These are phyloP conservation scores for Patella ulyssiponensis DNA, from an alignment of 2,888 invertebrate genomes.

Conservation along the genomic window DNA sequence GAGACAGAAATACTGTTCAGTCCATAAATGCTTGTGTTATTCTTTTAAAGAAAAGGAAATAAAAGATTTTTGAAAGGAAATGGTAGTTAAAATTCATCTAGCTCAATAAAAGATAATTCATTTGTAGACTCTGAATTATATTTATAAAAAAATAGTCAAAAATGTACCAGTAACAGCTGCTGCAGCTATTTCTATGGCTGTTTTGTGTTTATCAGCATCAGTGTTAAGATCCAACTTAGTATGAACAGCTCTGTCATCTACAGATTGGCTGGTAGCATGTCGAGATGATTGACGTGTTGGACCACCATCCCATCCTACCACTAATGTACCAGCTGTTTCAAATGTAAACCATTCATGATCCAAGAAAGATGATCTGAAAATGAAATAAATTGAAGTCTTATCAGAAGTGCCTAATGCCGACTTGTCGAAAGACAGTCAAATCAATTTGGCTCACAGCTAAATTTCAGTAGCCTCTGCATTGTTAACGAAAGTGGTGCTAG, in stretches of 20 bases:
- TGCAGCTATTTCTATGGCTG: slow-evolving; percentile 69
- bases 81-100: too few species aligned
- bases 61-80: too few species aligned
- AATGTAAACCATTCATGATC: slow-evolving; percentile 71
- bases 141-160: neutral
- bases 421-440: neutral
- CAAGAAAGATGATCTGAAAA: slow-evolving; percentile 64
- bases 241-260: slow-evolving; percentile 23
- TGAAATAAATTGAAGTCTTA: too few species aligned
- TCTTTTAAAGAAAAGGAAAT: too few species aligned
- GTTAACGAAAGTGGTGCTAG: too few species aligned
- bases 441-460: too few species aligned
- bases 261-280: slow-evolving; percentile 21
- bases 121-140: too few species aligned
- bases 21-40: too few species aligned
- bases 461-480: too few species aligned
- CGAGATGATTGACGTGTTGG: slow-evolving; percentile 46
- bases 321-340: slow-evolving; percentile 68
- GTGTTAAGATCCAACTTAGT: slow-evolving; percentile 48
- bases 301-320: slow-evolving; percentile 68
- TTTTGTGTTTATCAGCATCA: slow-evolving; percentile 42
- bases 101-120: too few species aligned
- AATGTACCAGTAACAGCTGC: slow-evolving; percentile 63
- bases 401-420: too few species aligned
- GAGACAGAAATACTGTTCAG: neutral